Evolutionary conservation across 2,888 invertebrate species (phyloP).

Genomic region (Lasioglossum lativentre): DNA sequence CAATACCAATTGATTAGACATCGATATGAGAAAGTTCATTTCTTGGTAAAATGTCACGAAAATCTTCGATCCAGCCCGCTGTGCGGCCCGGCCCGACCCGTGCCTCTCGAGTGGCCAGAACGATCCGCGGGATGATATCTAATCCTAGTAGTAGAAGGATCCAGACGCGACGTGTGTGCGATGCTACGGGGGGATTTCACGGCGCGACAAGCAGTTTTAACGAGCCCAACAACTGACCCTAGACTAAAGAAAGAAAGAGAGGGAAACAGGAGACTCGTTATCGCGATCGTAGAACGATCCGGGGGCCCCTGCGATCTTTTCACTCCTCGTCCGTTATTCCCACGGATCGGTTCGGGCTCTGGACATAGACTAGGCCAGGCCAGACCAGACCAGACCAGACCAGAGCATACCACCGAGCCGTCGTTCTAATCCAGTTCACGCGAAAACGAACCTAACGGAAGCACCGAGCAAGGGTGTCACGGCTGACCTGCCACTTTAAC

Average conservation of each 20-base stretch:
- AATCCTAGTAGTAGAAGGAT: not conserved
- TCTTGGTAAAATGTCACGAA: too few species aligned
- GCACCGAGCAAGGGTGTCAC: conserved; percentile 76
- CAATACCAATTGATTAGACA: too few species aligned
- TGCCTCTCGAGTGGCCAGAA: conserved; percentile 10
- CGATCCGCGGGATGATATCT: conserved; percentile 9
- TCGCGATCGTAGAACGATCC: conserved; percentile 46
- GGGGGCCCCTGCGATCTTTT: conserved; percentile 22
- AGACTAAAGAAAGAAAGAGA: conserved; percentile 15
- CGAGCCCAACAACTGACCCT: conserved; percentile 34
- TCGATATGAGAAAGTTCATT: too few species aligned
- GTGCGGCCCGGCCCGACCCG: not conserved
- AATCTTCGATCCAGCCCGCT: too few species aligned
- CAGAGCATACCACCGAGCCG: not conserved
- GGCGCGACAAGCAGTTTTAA: conserved; percentile 65
- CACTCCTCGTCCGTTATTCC: conserved; percentile 61
- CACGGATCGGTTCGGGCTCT: conserved; percentile 69
- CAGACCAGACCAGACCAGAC: conserved; percentile 24
- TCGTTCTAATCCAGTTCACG: conserved; percentile 81
- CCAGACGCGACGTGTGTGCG: not conserved
- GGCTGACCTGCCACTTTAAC: conserved; percentile 80
- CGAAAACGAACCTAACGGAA: conserved; percentile 80
- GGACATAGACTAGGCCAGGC: conserved; percentile 31
- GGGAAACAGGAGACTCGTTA: conserved; percentile 52
- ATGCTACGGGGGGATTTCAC: conserved; percentile 51